A percentile compares a stretch with the other conserved stretches of the same genome.
Evolutionary conservation across 2,888 invertebrate species (phyloP).

Genomic region (Seira musarum): DNA sequence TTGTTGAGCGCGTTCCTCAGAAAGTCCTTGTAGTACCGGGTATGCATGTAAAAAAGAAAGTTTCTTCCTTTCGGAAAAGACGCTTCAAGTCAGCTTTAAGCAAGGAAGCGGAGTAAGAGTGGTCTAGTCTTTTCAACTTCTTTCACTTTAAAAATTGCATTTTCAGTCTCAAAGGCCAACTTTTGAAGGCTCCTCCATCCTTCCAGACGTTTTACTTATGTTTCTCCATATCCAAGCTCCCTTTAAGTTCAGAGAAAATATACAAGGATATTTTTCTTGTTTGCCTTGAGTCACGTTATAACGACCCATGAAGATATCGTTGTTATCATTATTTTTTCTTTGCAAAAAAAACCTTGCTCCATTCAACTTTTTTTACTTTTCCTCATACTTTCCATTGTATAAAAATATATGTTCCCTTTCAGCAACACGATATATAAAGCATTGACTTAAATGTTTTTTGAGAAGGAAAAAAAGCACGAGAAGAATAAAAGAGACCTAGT

Average conservation of each 20-base stretch:
- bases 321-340: slow-evolving; percentile 2
- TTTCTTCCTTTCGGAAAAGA: slow-evolving; percentile 21
- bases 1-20: not conserved
- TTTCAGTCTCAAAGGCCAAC: slow-evolving; percentile 58
- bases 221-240: not conserved
- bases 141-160: slow-evolving; percentile 45
- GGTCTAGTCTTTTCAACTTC: slow-evolving; percentile 15
- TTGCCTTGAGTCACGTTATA: slow-evolving; percentile 53
- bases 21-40: not conserved
- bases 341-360: not conserved
- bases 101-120: not conserved
- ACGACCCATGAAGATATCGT: slow-evolving; percentile 34
- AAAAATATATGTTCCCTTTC: too few species aligned
- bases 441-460: not conserved
- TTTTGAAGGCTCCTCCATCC: slow-evolving; percentile 35
- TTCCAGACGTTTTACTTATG: not conserved
- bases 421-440: too few species aligned
- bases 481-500: not conserved
- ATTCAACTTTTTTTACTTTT: not conserved
- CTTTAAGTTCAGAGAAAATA: not conserved
- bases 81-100: not conserved
- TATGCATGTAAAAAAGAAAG: slow-evolving; percentile 3
- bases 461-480: not conserved
- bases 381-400: too few species aligned
- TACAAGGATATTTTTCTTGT: slow-evolving; percentile 30